Percentiles rank a stretch among this genome's conserved stretches.
These are phyloP conservation scores for Meloidogyne chitwoodi DNA, from an alignment of 1,140 invertebrate genomes.

Conservation along the genomic window DNA sequence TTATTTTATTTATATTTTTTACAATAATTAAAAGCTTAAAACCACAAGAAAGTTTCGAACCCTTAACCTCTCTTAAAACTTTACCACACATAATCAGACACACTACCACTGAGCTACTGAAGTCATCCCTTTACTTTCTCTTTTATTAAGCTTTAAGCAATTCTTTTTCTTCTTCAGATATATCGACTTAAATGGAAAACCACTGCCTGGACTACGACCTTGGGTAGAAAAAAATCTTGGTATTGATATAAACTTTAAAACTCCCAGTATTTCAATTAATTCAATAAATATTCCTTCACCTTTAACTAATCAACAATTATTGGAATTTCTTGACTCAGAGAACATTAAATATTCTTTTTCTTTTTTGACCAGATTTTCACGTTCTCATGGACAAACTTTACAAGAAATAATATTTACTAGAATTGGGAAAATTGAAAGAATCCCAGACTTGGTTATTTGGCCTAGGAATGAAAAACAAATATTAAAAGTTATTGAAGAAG, in stretches of 20 bases:
- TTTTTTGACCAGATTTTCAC: constrained; percentile 72
- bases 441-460: constrained; percentile 91
- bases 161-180: constrained; percentile 28
- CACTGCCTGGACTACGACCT: constrained; percentile 74
- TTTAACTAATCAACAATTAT: constrained; percentile 65
- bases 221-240: constrained; percentile 76
- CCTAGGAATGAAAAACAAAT: constrained; percentile 63
- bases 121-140: constrained; percentile 14
- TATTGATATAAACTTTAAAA: constrained; percentile 65
- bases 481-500: constrained; percentile 70
- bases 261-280: constrained; percentile 60
- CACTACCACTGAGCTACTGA: too few relatives aligned
- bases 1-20: not conserved
- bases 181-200: constrained; percentile 74
- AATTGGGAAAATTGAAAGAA: constrained; percentile 71
- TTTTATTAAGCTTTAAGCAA: constrained; percentile 6
- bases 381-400: constrained; percentile 90
- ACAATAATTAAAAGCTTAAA: too few relatives aligned
- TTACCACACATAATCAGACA: too few relatives aligned
- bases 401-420: constrained; percentile 79
- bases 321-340: constrained; percentile 66
- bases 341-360: constrained; percentile 73
- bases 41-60: too few relatives aligned
- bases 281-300: constrained; percentile 57
- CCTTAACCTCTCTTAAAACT: too few relatives aligned